Evolutionary conservation across 2,797 vertebrate species (phyloP), one percentile per base, ranked within the genome.

Genomic region (Masticophis lateralis): DNA sequence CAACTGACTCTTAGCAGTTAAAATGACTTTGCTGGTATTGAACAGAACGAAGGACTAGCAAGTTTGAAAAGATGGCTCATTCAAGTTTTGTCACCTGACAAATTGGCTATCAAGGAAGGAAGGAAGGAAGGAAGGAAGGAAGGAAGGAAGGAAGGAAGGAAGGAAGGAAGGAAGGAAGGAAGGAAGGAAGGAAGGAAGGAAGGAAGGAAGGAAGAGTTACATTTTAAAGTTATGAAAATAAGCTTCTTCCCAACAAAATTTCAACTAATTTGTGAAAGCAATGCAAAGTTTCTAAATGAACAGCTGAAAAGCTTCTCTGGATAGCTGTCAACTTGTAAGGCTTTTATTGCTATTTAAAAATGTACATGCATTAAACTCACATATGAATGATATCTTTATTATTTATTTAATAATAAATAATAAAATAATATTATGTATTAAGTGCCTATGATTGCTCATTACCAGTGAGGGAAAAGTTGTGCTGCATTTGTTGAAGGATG

Each of bases 401-500:
- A 32, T 69, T 69, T 7, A 69, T 32, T 32, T 69, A 69, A 69
- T 69, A 69, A 69, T 69, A 69, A 69, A 69, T 69, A 69, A 69
- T 69, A 51, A 69, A 66, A 66, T n/a, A 69, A 14, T 16, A 32
- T 32, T 16, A 32, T 37, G 14, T 74, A 55, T 56, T n/a, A 56
- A 63, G 11, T 37, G 32, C 12, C 10, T 20, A 56, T 43, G 13
- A 16, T 18, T 57, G 27, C 28, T 86, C 92, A 3, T 94, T 97
- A 99, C 99, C 98, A 95, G 96, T 96, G 91, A 98, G 27, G 16
- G 92, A 96, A 9, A 92, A 96, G 91, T 94, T 93, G 91, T 95
- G 94, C 93, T 97, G 95, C 95, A 92, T 95, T 86, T 97, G 69
- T 43, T 97, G 97, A 55, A 98, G 96, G 90, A 98, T 96, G 53